Evolutionary conservation across 2,113 vertebrate species (phyloP).

Genomic region (Erythrocebus patas): DNA sequence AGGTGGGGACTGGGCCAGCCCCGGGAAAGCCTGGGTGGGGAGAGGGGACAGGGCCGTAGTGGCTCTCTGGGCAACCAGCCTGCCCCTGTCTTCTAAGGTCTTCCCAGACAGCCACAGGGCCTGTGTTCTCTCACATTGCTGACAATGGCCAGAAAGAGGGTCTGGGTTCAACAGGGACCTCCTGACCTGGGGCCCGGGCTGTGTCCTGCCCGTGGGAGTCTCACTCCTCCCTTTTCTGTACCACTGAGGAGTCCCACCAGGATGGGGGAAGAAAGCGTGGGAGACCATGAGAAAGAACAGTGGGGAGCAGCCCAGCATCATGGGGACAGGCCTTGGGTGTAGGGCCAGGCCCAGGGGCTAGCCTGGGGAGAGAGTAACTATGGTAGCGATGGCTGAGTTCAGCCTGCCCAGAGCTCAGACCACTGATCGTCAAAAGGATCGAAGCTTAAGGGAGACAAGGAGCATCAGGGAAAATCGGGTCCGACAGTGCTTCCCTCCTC

Average conservation of each 20-base stretch:
- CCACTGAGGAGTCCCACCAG: not conserved
- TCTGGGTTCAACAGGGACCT: not conserved
- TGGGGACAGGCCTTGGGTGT: not conserved
- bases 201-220: too few species aligned
- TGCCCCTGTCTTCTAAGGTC: not conserved
- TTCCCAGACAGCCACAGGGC: not conserved
- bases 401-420: not conserved
- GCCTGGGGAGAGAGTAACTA: not conserved
- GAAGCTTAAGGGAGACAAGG: not conserved
- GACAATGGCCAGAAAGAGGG: not conserved
- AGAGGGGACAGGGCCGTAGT: not conserved
- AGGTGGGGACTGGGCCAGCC: not conserved
- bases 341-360: not conserved
- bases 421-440: not conserved
- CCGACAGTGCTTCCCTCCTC: rapidly evolving
- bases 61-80: not conserved
- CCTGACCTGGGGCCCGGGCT: not conserved
- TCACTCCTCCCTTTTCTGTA: not conserved
- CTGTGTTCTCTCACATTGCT: not conserved
- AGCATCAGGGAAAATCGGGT: not conserved
- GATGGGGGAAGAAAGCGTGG: not conserved
- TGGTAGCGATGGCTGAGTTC: not conserved
- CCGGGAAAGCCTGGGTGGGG: not conserved
- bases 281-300: not conserved
- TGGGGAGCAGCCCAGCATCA: rapidly evolving